Evolutionary conservation across 2,888 invertebrate species (phyloP), one percentile per base, ranked within the genome.

Genomic region (Apodemia zela): DNA sequence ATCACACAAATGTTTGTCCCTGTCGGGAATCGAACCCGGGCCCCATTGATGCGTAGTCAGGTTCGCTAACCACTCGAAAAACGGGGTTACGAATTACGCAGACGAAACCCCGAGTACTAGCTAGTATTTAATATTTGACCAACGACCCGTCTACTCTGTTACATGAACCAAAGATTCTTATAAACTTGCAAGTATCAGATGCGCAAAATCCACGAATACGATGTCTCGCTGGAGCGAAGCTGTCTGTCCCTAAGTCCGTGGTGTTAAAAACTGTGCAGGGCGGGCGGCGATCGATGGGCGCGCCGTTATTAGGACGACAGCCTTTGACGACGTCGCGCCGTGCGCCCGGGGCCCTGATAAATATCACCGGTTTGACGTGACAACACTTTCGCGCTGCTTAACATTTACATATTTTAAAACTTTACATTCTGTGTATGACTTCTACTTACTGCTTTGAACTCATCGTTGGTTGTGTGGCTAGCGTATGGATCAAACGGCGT

Each of bases 281-380:
- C 71, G 74, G 74, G 75, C 75, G 74, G 76, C 80, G 92, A 92
- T 92, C 92, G 92, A 92, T 92, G 87, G 78, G 81, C 84, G 84
- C 85, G 88, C 86, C 91, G 89, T 92, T 91, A 91, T 91, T 89
- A 90, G 92, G 91, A 84, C 92, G 92, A 90, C 92, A 91, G 90
- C 92, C 92, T 89, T 87, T 89, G 87, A 89, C 87, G 87, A 51
- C 54, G 54, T 54, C 54, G 54, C 54, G 54, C 21, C 51, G 51
- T 18, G 8, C 33, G 33, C 33, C 38, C 38, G 4, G 51, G 21
- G 18, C 51, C 10, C 18, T 10, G 51, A 51, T 51, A 51, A 51
- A 51, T 51, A 51, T 11, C 51, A 21, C 51, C 11, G 51, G 18
- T 21, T 18, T 51, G 18, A 51, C 51, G 17, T 51, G 51, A 11